Conservation (phyloP, 2,888 invertebrate genomes). For the Clivina fossor region DNA sequence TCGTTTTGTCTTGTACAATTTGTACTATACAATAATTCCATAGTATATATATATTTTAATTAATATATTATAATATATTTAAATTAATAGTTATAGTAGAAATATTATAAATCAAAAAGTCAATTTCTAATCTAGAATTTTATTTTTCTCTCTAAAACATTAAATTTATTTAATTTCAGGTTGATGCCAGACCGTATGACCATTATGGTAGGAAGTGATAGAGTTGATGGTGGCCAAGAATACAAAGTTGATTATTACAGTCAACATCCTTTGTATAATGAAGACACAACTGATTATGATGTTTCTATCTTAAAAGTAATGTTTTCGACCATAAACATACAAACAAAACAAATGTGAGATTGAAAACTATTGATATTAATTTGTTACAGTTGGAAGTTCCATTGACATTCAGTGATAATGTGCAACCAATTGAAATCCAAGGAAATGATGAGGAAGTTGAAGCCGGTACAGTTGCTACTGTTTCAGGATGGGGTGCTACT, state of each 20-base stretch:
- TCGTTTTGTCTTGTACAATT: no score
- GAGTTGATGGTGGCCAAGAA: not conserved
- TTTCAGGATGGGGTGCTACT: slow-evolving; percentile 18
- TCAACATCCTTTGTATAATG: slow-evolving; percentile 16
- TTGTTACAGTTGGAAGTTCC: slow-evolving; percentile 3
- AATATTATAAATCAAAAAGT: no score
- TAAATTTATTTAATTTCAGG: no score
- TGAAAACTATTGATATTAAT: no score
- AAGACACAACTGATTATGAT: slow-evolving; percentile 7
- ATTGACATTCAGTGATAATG: not conserved
- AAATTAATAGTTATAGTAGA: no score
- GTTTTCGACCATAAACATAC: not conserved
- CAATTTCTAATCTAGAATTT: not conserved
- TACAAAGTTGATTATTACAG: not conserved
- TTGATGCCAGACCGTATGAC: not conserved
- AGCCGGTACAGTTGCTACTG: not conserved
- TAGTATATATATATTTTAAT: no score
- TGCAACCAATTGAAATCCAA: slow-evolving; percentile 7
- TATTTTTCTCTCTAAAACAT: no score
- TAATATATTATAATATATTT: no score
- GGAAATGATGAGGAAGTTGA: not conserved
- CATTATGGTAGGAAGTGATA: slow-evolving; percentile 15
- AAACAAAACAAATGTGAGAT: no score
- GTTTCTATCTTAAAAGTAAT: slow-evolving; percentile 13
- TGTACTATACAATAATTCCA: no score